Conservation (phyloP, 2,113 vertebrate species). For the Periophthalmodon schlosseri region DNA sequence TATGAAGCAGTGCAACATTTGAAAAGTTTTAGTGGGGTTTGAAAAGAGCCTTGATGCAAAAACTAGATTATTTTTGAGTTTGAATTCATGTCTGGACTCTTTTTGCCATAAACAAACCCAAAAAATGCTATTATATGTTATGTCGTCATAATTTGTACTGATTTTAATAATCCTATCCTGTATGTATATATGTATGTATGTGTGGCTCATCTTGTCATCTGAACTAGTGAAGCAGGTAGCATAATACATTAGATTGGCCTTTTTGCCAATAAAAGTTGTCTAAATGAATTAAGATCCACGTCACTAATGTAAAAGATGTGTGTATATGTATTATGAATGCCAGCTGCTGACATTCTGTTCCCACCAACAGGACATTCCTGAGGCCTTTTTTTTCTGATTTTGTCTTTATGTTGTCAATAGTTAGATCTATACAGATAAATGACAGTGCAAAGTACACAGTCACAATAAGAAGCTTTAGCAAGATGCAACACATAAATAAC, state of each 20-base stretch:
- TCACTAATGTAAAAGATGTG: too few relatives aligned
- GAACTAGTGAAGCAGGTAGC: background rate
- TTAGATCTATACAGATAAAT: background rate
- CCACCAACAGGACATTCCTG: too few relatives aligned
- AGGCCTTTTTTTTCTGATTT: too few relatives aligned
- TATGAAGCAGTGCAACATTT: background rate
- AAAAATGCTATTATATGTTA: background rate
- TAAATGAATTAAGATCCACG: background rate
- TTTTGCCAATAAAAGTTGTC: background rate
- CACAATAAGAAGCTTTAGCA: slow-evolving; percentile 30
- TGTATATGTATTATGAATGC: too few relatives aligned
- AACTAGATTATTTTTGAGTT: too few relatives aligned
- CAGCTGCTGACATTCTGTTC: too few relatives aligned
- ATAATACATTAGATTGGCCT: background rate
- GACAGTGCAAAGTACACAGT: background rate
- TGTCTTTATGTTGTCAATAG: background rate
- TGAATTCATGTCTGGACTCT: background rate
- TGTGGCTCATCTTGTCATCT: too few relatives aligned
- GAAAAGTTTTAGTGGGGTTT: too few relatives aligned
- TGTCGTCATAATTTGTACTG: background rate
- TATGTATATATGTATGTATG: too few relatives aligned
- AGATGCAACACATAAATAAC: slow-evolving; percentile 1
- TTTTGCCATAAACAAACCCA: too few relatives aligned
- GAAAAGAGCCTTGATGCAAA: background rate
- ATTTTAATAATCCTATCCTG: background rate